Percentiles rank a stretch among this genome's conserved stretches.
Conservation (phyloP, 2,113 vertebrate genomes). For the Illadopsis cleaveri region DNA sequence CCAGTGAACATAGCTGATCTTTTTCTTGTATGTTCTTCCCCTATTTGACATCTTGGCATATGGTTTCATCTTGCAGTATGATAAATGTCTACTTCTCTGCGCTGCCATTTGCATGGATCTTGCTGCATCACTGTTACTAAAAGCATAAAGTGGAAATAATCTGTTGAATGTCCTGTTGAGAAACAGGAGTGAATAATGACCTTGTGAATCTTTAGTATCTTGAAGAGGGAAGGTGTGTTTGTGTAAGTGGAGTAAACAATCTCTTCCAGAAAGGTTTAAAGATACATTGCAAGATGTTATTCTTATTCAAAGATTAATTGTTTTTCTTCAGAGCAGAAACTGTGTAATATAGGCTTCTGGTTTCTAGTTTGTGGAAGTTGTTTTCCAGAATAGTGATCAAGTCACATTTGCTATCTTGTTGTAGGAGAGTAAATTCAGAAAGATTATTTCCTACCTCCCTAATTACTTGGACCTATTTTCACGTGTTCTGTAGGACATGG, state of each 20-base stretch:
- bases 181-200: background rate
- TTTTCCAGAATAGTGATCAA: background rate
- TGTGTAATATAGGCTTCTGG: background rate
- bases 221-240: background rate
- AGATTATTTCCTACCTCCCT: background rate
- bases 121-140: background rate
- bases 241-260: background rate
- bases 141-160: background rate
- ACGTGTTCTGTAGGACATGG: background rate
- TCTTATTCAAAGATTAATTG: background rate
- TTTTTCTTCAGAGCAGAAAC: background rate
- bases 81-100: background rate
- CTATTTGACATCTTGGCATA: background rate
- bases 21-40: background rate
- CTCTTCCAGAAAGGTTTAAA: background rate
- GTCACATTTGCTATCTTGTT: background rate
- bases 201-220: background rate
- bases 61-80: background rate
- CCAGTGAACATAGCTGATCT: background rate
- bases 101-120: background rate
- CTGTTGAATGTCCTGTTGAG: background rate
- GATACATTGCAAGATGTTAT: background rate
- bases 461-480: background rate
- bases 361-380: background rate
- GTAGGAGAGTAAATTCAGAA: background rate